Evolutionary conservation across 2,113 vertebrate species (phyloP), one percentile per base, ranked within the genome.

Genomic region (Noturus placidus): DNA sequence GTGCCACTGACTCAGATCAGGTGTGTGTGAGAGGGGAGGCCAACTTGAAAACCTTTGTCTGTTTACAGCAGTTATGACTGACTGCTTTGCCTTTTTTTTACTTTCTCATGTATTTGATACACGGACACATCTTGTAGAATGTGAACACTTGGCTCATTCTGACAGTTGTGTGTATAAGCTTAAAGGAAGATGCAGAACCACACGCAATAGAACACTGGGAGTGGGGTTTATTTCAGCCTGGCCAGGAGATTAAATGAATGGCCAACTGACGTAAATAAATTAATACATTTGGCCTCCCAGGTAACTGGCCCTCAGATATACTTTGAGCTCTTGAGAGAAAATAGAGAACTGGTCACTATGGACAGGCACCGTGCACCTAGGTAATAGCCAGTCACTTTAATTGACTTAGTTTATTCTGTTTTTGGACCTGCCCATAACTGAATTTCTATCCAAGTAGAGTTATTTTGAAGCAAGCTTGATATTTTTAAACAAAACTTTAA

Each of bases 381-480:
- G 70, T 63, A 87, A 78, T 61, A 79, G 80, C 69, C 85, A 84
- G 54, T 87, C 88, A 83, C 20, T 79, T 81, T 80, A 82, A 63
- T 69, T 88, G n/a, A 76, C 46, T 70, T 56, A 35, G 77, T 81
- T 42, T 10, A 56, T 82, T 88, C 57, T 46, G 50, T 88, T 88
- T 80, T 76, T 85, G 77, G 76, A 82, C 74, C 80, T 90, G 82
- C 88, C 86, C 85, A 84, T 77, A 87, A 69, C 19, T 87, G 56
- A 78, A 90, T 89, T 96, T 96, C 95, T 95, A 96, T 94, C 92
- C 88, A 90, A 94, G 93, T 96, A 88, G 88, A 95, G 92, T 96
- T 96, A 95, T 94, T 95, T 95, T 95, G 95, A 96, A 93, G 95
- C 96, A 97, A 98, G 97, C 95, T 97, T 95, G 95, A 94, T 94